These are phyloP conservation scores for Drosophila niveifrons DNA, from an alignment of 2,888 invertebrate genomes.

Conservation along the genomic window DNA sequence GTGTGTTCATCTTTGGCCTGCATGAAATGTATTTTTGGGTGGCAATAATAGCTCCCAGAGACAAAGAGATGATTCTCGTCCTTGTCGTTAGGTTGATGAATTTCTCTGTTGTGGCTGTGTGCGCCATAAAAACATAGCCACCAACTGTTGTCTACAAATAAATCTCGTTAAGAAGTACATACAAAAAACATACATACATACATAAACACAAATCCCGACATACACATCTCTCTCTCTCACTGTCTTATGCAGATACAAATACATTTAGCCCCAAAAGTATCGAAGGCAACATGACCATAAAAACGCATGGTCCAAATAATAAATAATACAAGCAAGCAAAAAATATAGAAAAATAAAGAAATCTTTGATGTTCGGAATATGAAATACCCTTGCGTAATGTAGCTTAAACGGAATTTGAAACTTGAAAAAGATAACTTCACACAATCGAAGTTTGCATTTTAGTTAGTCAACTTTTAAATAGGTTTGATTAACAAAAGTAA, in stretches of 20 bases:
- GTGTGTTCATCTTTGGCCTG: constrained; percentile 56
- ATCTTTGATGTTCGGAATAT: background rate
- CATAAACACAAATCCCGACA: constrained; percentile 13
- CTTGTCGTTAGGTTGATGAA: constrained; percentile 75
- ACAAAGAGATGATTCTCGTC: constrained; percentile 63
- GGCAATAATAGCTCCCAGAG: constrained; percentile 82
- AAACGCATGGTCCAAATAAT: constrained; percentile 35
- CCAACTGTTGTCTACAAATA: constrained; percentile 79
- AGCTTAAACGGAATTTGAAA: background rate
- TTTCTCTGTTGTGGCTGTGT: constrained; percentile 53
- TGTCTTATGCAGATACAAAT: constrained; percentile 57
- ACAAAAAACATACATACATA: constrained; percentile 24
- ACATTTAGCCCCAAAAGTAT: constrained; percentile 32
- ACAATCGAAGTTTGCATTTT: no score
- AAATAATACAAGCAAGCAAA: constrained; percentile 3
- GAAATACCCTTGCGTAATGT: constrained; percentile 22
- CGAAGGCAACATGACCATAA: constrained; percentile 35
- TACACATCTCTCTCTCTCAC: constrained; percentile 9
- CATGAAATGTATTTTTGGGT: constrained; percentile 84
- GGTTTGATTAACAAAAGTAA: background rate
- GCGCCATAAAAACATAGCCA: constrained; percentile 70
- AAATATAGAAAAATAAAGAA: background rate
- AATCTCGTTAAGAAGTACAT: constrained; percentile 73
- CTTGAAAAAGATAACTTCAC: no score
- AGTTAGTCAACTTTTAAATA: background rate